Conservation (phyloP, 2,888 invertebrate genomes). For the Plagiodera versicolora region DNA sequence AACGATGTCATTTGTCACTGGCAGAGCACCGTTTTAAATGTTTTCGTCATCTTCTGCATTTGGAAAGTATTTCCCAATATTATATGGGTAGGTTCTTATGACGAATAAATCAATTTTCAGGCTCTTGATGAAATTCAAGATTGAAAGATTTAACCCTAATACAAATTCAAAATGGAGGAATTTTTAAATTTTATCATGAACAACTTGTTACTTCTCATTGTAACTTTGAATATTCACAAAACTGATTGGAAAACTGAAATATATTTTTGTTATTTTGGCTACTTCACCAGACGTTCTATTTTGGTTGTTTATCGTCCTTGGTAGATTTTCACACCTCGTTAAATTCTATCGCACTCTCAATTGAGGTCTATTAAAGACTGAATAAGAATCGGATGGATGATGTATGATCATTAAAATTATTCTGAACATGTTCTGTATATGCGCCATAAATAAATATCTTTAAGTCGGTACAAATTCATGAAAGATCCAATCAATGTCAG, state of each 20-base stretch:
- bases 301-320: constrained; percentile 9
- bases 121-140: too few relatives aligned
- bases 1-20: neutral
- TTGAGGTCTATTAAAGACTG: neutral
- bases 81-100: too few relatives aligned
- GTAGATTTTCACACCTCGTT: constrained; percentile 1
- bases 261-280: constrained; percentile 6
- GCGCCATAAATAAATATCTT: neutral
- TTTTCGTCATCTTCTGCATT: too few relatives aligned
- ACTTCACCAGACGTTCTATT: constrained; percentile 12
- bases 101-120: too few relatives aligned
- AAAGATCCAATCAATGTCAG: neutral
- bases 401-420: neutral
- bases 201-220: too few relatives aligned
- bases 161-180: too few relatives aligned
- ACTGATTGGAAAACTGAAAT: neutral
- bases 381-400: neutral
- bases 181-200: too few relatives aligned
- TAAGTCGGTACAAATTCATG: neutral
- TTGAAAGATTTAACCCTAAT: too few relatives aligned
- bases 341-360: neutral
- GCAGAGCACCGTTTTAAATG: neutral
- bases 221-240: too few relatives aligned
- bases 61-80: too few relatives aligned
- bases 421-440: neutral